These are phyloP conservation scores for Coregonus suidteri DNA, from an alignment of 2,797 vertebrate species.

Conservation along the genomic window DNA sequence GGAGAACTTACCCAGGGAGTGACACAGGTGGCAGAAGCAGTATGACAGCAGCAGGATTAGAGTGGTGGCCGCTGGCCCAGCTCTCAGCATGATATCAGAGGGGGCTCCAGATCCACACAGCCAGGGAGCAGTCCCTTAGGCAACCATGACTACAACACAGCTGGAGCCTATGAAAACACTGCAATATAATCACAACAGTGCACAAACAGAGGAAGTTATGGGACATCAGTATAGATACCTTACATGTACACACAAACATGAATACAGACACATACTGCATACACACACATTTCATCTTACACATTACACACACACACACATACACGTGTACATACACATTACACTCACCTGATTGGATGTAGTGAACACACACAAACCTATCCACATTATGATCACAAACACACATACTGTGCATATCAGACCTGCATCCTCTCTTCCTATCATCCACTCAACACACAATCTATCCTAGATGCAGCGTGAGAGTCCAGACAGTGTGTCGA, in stretches of 20 bases:
- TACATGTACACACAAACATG: neutral
- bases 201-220: neutral
- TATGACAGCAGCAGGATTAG: conserved; percentile 53
- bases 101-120: conserved; percentile 51
- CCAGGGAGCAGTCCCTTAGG: conserved; percentile 43
- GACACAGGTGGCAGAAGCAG: conserved; percentile 73
- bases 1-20: conserved; percentile 68
- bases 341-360: no score
- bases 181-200: neutral
- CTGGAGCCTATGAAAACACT: conserved; percentile 35
- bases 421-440: neutral
- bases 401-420: neutral
- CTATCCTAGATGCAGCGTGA: no score
- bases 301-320: neutral
- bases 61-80: conserved; percentile 56
- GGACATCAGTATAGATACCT: neutral
- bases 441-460: neutral
- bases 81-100: conserved; percentile 73
- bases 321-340: neutral
- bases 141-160: conserved; percentile 37
- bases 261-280: no score
- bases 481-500: conserved; percentile 15
- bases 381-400: neutral
- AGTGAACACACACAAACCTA: no score
- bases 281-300: no score